Percentiles rank a stretch among this genome's conserved stretches.
phyloP scores from a whole-genome alignment of 2,888 invertebrate species.

The Brachypterus glaber region DNA sequence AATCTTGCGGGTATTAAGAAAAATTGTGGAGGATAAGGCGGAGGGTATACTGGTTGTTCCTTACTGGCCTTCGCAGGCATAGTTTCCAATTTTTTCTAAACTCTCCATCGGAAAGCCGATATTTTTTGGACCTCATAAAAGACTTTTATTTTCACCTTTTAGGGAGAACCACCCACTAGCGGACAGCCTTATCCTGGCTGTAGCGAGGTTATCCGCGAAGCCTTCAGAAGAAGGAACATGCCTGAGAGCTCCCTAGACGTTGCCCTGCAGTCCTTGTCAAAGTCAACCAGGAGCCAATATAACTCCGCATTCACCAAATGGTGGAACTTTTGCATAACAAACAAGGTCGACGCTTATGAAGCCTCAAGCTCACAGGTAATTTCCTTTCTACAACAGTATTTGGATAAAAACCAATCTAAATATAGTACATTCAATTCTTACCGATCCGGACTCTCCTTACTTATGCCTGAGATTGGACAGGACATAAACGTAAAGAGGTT shows the following conservation, averaged over 20 bases:
- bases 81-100: constrained; percentile 13
- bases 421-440: constrained; percentile 10
- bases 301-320: constrained; percentile 11
- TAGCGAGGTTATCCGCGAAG: constrained; percentile 12
- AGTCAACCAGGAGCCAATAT: constrained; percentile 12
- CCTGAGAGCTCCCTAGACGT: constrained; percentile 3
- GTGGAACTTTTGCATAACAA: constrained; percentile 13
- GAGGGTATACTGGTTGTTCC: constrained; percentile 13
- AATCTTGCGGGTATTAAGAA: constrained; percentile 6
- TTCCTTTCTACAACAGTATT: too few species aligned
- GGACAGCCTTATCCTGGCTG: constrained; percentile 14
- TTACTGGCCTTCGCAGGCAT: constrained; percentile 11
- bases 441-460: constrained; percentile 6
- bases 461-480: constrained; percentile 12
- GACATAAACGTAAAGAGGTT: too few species aligned
- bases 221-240: constrained; percentile 7
- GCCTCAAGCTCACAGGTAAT: too few species aligned
- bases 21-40: constrained; percentile 12
- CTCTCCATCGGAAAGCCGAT: constrained; percentile 4
- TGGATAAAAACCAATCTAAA: too few species aligned
- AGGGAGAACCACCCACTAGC: constrained; percentile 10
- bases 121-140: constrained; percentile 7
- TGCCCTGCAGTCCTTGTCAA: constrained; percentile 7
- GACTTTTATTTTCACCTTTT: constrained; percentile 11
- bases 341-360: too few species aligned